A percentile compares a stretch with the other conserved stretches of the same genome.
Conservation (phyloP, 64 coral and sea anemone species). For the Actinia tenebrosa region DNA sequence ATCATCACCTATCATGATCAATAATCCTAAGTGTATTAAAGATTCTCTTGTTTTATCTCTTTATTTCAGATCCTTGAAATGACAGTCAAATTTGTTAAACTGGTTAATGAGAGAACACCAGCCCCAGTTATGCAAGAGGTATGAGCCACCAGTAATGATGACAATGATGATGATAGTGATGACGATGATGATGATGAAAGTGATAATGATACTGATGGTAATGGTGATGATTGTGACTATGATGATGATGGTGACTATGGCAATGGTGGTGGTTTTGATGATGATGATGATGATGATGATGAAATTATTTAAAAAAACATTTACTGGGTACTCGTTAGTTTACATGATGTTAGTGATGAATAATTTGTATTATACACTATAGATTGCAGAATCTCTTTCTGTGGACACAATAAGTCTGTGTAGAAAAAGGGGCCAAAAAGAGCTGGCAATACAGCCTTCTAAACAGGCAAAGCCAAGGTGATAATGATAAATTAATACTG, state of each 20-base stretch:
- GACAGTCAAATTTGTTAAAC: constrained; percentile 79
- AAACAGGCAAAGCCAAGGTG: constrained; percentile 25
- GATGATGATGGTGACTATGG: not conserved
- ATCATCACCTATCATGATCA: not conserved
- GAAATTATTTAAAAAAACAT: no score
- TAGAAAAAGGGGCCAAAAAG: constrained; percentile 41
- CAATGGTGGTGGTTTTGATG: no score
- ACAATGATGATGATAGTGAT: no score
- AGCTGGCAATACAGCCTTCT: not conserved
- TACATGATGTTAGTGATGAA: not conserved
- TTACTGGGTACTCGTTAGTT: not conserved
- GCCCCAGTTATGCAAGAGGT: constrained; percentile 76
- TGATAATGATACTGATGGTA: not conserved
- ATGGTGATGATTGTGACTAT: not conserved
- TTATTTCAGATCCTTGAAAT: constrained; percentile 76
- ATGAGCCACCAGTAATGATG: not conserved
- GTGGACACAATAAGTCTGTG: constrained; percentile 16
- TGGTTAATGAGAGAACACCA: constrained; percentile 67
- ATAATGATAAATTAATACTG: no score
- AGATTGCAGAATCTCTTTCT: constrained; percentile 46
- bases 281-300: no score
- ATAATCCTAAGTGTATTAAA: not conserved
- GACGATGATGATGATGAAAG: not conserved
- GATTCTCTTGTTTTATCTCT: not conserved
- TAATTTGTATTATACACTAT: not conserved